Conservation (phyloP, 2,113 vertebrate genomes). For the Corynorhinus townsendii region DNA sequence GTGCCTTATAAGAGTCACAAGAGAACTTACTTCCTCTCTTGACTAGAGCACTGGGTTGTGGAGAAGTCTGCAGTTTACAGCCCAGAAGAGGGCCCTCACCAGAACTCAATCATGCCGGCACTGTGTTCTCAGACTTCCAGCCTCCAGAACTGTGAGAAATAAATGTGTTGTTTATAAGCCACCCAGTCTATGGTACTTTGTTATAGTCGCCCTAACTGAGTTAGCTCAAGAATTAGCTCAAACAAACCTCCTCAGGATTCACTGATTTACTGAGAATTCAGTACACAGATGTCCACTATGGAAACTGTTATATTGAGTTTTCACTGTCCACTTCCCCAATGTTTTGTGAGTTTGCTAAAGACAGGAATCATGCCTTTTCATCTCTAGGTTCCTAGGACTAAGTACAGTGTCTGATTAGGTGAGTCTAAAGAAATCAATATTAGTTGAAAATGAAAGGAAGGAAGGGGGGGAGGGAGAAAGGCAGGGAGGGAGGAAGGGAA, state of each 20-base stretch:
- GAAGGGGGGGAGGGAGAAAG: accelerated
- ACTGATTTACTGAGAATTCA: not conserved
- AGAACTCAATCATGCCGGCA: not conserved
- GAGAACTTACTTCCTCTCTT: not conserved
- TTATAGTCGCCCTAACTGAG: not conserved
- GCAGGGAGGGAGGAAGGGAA: not conserved
- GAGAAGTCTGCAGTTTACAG: not conserved
- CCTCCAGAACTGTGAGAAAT: not conserved
- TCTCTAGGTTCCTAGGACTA: not conserved
- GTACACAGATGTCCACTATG: not conserved
- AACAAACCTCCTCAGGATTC: not conserved
- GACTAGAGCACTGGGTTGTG: too few species aligned
- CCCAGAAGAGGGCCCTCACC: not conserved
- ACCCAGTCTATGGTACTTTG: not conserved
- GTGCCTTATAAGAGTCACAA: not conserved
- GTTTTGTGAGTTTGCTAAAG: not conserved
- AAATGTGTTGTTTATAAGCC: not conserved
- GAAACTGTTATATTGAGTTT: not conserved
- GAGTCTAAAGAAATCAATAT: not conserved
- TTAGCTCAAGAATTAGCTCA: not conserved
- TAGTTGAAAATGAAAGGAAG: not conserved
- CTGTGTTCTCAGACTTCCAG: not conserved
- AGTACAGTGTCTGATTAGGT: not conserved
- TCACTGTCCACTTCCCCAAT: not conserved
- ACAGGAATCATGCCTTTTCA: not conserved